A percentile compares a stretch with the other conserved stretches of the same genome.
Conservation (phyloP, 2,797 vertebrate genomes). For the Myotis myotis region DNA sequence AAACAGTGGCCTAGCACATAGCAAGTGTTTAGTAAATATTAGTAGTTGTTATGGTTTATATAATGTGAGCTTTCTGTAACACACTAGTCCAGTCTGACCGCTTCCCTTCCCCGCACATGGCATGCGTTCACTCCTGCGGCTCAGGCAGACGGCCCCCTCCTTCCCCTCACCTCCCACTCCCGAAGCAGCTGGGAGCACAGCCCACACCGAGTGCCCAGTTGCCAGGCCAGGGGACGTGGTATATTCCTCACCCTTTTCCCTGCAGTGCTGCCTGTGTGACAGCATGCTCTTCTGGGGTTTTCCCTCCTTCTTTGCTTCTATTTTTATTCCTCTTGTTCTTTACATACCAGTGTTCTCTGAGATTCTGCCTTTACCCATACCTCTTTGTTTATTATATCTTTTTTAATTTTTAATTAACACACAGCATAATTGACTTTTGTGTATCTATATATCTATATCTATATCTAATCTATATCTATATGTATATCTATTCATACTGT, state of each 20-base stretch:
- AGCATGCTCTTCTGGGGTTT: not conserved
- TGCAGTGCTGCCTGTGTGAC: fast-evolving
- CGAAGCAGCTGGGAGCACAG: not conserved
- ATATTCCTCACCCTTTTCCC: fast-evolving
- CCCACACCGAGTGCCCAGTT: fast-evolving
- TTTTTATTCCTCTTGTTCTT: not conserved
- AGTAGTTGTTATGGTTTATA: constrained; percentile 55
- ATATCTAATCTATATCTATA: no score
- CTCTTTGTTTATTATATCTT: not conserved
- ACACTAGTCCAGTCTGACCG: not conserved
- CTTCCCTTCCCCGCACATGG: constrained; percentile 1
- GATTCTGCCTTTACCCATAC: not conserved
- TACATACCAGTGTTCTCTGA: not conserved
- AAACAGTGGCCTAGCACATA: constrained; percentile 30
- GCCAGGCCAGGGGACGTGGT: fast-evolving
- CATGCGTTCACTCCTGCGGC: not conserved
- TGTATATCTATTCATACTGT: not conserved
- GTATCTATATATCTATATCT: not conserved
- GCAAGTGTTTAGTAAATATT: constrained; percentile 62
- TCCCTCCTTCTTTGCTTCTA: not conserved
- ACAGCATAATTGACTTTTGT: not conserved
- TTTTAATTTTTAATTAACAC: not conserved
- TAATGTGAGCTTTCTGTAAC: not conserved
- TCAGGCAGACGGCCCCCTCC: not conserved
- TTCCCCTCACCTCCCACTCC: not conserved